Evolutionary conservation across 2,797 vertebrate species (phyloP).

Genomic region (Gymnoscopelus braueri): DNA sequence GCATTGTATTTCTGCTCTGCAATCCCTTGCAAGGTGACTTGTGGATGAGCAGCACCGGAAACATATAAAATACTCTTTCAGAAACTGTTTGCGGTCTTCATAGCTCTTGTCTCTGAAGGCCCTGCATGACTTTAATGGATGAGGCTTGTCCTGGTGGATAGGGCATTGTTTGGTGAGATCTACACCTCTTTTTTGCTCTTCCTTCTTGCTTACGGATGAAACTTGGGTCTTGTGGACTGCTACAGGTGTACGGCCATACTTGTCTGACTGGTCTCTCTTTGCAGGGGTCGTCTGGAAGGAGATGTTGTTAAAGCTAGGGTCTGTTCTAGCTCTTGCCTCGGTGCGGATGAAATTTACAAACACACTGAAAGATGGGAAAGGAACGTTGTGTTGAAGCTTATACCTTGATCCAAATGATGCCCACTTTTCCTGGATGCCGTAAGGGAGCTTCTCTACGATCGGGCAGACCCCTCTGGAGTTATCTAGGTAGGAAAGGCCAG

Average conservation of each 20-base stretch:
- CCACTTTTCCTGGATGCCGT: neutral
- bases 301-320: neutral
- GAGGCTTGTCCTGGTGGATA: neutral
- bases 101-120: neutral
- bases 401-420: neutral
- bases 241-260: neutral
- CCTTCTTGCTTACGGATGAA: neutral
- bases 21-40: too few relatives aligned
- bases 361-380: neutral
- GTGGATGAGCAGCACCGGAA: too few relatives aligned
- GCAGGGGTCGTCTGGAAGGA: neutral
- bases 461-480: conserved; percentile 11
- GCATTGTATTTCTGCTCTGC: too few relatives aligned
- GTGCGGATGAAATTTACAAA: neutral
- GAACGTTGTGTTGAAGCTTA: neutral
- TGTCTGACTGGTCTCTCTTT: neutral
- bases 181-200: neutral
- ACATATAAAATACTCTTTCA: neutral
- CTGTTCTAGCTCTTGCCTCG: neutral
- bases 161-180: neutral
- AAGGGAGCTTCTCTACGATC: conserved; percentile 8
- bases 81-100: neutral
- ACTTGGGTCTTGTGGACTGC: neutral
- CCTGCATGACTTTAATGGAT: neutral
- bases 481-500: conserved; percentile 14